A percentile compares a stretch with the other conserved stretches of the same genome.
phyloP scores from a whole-genome alignment of 2,113 vertebrate species.

The Saimiri boliviensis region DNA sequence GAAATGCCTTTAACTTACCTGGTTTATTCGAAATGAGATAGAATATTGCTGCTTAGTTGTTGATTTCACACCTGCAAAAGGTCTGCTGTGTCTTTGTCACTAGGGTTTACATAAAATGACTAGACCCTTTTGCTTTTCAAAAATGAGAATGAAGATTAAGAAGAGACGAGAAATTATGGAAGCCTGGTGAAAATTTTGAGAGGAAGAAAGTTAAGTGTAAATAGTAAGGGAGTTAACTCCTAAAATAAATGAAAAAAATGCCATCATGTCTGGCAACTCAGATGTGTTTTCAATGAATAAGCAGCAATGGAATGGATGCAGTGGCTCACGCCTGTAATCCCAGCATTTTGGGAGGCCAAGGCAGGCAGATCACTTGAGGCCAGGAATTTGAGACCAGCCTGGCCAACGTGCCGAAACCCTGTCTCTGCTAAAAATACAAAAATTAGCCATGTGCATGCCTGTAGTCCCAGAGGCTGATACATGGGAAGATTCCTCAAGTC shows the following conservation, averaged over 20 bases:
- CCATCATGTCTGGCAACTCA: background rate
- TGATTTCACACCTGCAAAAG: constrained; percentile 35
- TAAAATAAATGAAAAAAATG: background rate
- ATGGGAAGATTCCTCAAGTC: too few relatives aligned
- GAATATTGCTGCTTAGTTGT: constrained; percentile 56
- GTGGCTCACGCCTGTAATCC: too few relatives aligned
- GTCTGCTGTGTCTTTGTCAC: constrained; percentile 30
- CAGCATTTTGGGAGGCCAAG: too few relatives aligned
- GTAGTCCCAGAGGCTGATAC: too few relatives aligned
- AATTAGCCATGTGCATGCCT: too few relatives aligned
- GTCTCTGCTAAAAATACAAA: too few relatives aligned
- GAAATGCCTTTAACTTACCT: constrained; percentile 76
- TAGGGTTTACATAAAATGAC: background rate
- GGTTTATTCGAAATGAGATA: constrained; percentile 68
- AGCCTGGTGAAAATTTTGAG: background rate
- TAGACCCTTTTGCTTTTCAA: background rate
- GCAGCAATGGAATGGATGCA: background rate
- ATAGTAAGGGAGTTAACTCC: background rate
- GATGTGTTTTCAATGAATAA: background rate
- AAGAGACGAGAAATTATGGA: background rate
- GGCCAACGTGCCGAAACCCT: too few relatives aligned
- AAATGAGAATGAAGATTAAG: background rate
- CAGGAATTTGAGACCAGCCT: too few relatives aligned
- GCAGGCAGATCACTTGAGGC: too few relatives aligned
- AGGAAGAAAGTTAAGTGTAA: background rate